Evolutionary conservation across 2,113 vertebrate species (phyloP).

Genomic region (Catharus fuscescens): DNA sequence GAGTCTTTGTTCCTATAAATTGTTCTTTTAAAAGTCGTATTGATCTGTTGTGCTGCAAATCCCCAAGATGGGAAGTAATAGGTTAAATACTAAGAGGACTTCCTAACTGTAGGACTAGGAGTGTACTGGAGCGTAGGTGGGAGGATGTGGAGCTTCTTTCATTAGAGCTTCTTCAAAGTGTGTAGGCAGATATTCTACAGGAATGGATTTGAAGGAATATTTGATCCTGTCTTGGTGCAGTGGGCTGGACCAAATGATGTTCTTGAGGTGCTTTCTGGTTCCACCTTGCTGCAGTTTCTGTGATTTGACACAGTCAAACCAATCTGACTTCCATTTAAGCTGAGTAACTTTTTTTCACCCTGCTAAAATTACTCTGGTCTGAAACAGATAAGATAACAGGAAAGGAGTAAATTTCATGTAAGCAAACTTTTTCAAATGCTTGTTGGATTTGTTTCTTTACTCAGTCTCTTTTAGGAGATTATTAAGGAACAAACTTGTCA

Average conservation of each 20-base stretch:
- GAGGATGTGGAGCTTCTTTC: not conserved
- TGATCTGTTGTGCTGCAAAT: slow-evolving; percentile 22
- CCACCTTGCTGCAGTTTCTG: not conserved
- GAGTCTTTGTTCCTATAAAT: slow-evolving; percentile 8
- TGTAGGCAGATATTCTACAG: not conserved
- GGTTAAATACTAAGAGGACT: slow-evolving; percentile 4
- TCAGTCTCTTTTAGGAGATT: slow-evolving; percentile 45
- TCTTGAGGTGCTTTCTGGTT: slow-evolving; percentile 13
- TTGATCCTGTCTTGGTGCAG: not conserved
- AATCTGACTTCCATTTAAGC: not conserved
- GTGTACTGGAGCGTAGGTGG: not conserved
- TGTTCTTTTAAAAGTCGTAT: slow-evolving; percentile 1
- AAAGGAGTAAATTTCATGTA: slow-evolving; percentile 30
- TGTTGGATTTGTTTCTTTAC: slow-evolving; percentile 30
- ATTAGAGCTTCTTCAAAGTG: not conserved
- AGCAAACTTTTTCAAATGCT: slow-evolving; percentile 39
- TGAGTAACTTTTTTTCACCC: not conserved
- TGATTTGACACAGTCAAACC: not conserved
- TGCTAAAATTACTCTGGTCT: slow-evolving; percentile 7
- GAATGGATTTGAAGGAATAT: not conserved
- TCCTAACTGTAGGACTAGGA: not conserved
- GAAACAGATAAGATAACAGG: slow-evolving; percentile 41
- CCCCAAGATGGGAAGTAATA: not conserved
- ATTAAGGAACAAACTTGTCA: slow-evolving; percentile 60
- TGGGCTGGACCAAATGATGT: not conserved